Percentiles rank a stretch among this genome's conserved stretches.
These are phyloP conservation scores for Sakesphorus luctuosus DNA, from an alignment of 2,113 vertebrate genomes.

Conservation along the genomic window DNA sequence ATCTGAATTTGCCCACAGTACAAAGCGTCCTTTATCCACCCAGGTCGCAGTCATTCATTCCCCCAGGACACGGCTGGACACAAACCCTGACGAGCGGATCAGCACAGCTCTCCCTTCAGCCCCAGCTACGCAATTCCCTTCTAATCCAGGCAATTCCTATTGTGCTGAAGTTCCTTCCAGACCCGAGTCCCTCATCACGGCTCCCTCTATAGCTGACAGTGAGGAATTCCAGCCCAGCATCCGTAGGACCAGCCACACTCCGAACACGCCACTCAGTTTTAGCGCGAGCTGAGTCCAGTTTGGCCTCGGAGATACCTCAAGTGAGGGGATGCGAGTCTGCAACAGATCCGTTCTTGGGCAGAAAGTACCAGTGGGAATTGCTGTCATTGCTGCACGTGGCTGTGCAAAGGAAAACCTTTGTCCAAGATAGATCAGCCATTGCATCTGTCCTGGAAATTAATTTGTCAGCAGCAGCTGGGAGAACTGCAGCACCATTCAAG, in stretches of 20 bases:
- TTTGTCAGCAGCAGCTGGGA: conserved; percentile 6
- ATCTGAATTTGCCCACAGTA: not conserved
- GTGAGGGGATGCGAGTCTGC: not conserved
- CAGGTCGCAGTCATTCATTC: not conserved
- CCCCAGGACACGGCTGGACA: not conserved
- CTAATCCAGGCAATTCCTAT: not conserved
- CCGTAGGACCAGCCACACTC: not conserved
- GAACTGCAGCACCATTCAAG: not conserved
- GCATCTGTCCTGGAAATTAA: not conserved
- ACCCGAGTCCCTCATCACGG: not conserved
- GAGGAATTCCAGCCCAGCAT: conserved; percentile 21
- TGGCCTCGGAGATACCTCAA: rapidly evolving
- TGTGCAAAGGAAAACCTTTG: not conserved
- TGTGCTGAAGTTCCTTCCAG: not conserved
- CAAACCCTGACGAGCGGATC: not conserved
- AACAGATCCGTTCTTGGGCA: not conserved
- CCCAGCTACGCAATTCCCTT: not conserved
- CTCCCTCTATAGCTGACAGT: not conserved
- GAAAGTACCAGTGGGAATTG: not conserved
- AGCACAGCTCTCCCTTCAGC: not conserved
- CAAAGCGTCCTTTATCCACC: conserved; percentile 28
- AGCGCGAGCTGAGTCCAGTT: not conserved
- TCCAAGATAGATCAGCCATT: not conserved
- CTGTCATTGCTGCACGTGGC: not conserved
- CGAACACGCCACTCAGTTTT: not conserved